Percentiles rank a stretch among this genome's conserved stretches.
Conservation (phyloP, 2,113 vertebrate species). For the Chitala chitala region DNA sequence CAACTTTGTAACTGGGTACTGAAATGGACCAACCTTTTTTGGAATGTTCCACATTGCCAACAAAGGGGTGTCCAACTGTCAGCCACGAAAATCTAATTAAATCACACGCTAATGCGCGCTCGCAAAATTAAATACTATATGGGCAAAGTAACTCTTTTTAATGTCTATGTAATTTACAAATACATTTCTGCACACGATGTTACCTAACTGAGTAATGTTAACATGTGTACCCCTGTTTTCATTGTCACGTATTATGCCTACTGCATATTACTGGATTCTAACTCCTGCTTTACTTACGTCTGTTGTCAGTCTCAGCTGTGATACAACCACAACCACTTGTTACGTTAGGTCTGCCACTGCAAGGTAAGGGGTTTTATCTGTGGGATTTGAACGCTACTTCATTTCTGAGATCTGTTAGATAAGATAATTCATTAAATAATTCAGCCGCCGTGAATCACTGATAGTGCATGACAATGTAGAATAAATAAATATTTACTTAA, state of each 20-base stretch:
- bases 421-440: too few relatives aligned
- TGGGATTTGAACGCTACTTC: neutral
- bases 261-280: conserved; percentile 23
- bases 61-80: neutral
- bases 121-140: neutral
- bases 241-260: conserved; percentile 19
- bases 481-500: too few relatives aligned
- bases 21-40: conserved; percentile 5
- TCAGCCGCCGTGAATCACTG: too few relatives aligned
- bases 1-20: conserved; percentile 19
- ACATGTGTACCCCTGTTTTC: neutral
- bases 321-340: conserved; percentile 2
- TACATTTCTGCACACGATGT: neutral
- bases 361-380: conserved; percentile 35
- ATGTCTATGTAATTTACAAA: neutral
- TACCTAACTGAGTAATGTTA: neutral
- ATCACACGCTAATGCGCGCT: neutral
- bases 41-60: conserved; percentile 36
- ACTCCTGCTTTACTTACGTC: neutral
- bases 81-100: neutral
- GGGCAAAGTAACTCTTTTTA: neutral
- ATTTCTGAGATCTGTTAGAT: neutral
- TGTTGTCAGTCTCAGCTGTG: neutral
- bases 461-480: too few relatives aligned
- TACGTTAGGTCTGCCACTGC: conserved; percentile 27